Base-by-base conservation (phyloP, 1,140 invertebrate species). In the Calephelis nemesis region DNA sequence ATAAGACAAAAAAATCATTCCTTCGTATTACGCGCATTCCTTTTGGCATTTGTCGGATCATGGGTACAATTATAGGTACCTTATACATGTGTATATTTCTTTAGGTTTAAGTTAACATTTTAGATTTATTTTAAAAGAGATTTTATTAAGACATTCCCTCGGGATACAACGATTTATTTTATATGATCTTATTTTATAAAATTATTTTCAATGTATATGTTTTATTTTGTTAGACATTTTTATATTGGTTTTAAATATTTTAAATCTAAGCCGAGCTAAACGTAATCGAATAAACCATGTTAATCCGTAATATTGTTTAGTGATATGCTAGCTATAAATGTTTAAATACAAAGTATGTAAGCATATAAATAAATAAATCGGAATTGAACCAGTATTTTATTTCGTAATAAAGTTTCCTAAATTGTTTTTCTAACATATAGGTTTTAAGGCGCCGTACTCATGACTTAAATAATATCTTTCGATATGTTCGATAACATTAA, bases 101-200 rank as follows among this genome's bases (percentile, higher is more conserved):
- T 11, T 58, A 58, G 52, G 10, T 66, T 47, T 54, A 65, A 65
- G 64, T 65, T 58, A 66, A 66, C 78, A 69, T 74, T 85, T 82
- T 83, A 76, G 81, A 78, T 76, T 87, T 85, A 82, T 83, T 84
- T 87, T 80, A 72, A 83, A 79, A 73, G 78, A 70, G 74, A 81
- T 84, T 78, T 74, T 74, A 71, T 74, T 79, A 74, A 77, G 75
- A 82, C 84, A 82, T 90, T 87, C 84, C 85, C 75, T 40, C 65
- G 78, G 85, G 80, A 90, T 71, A 85, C 86, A 90, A 87, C 86
- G 86, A 88, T 85, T 85, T 81, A 83, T 86, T 85, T 87, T 83
- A 78, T 72, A 83, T 68, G 67, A 84, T 78, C 81, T 77, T 81
- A 74, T 75, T 72, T 54, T 54, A 54, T 54, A 54, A 19, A 30